Evolutionary conservation across 2,888 invertebrate genomes (phyloP).

Genomic region (Capitulum mitella): DNA sequence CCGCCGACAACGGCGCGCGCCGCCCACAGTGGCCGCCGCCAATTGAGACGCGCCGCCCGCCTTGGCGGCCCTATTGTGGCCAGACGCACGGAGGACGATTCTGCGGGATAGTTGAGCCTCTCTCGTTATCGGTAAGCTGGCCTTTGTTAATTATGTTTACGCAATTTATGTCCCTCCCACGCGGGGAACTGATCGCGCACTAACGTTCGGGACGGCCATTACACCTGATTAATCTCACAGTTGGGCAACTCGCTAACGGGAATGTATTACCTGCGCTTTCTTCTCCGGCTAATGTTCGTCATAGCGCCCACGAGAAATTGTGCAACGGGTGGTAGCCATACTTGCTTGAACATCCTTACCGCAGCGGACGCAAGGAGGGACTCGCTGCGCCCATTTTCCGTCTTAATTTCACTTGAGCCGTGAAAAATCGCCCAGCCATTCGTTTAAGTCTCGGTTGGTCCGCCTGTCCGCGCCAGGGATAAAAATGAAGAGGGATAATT

Average conservation of each 20-base stretch:
- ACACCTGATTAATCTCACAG: conserved; percentile 3
- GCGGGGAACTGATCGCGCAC: background rate
- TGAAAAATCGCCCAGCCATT: conserved; percentile 10
- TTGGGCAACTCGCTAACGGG: background rate
- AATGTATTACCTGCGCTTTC: background rate
- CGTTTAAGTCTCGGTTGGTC: background rate
- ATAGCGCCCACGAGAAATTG: background rate
- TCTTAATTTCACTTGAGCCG: conserved; percentile 13
- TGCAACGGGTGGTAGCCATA: background rate
- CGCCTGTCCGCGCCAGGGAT: background rate
- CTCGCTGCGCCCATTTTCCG: background rate
- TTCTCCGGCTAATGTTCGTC: background rate
- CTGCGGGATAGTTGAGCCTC: background rate
- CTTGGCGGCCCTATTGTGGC: background rate
- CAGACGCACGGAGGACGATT: background rate
- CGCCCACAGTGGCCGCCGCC: background rate
- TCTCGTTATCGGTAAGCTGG: background rate
- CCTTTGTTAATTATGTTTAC: background rate
- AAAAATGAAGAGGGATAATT: conserved; percentile 25
- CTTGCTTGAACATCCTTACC: background rate
- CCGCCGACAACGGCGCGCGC: background rate
- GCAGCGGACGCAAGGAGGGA: background rate
- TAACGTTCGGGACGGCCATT: background rate
- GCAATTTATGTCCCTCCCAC: conserved; percentile 1
- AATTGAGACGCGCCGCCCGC: background rate